Base-by-base conservation (phyloP, 23 tunicate genomes). In the Styela clava region DNA sequence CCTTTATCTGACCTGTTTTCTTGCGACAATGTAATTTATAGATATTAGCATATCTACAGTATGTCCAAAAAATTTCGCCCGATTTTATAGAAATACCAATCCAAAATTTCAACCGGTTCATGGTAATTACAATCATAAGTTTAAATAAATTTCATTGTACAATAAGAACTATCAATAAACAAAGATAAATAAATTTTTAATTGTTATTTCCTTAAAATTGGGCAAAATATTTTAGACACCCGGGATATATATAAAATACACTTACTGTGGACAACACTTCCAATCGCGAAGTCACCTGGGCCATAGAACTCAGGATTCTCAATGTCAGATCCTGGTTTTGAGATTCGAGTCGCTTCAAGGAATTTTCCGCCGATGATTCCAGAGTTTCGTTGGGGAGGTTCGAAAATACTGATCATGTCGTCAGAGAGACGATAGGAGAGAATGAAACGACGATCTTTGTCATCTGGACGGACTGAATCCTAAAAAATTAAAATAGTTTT, bases 321-420 rank as follows among this genome's bases (percentile, higher is more conserved):
- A 16, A 83, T 86, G 68, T 83, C 85, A 18, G 88, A 79, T 1
- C 82, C 74, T 34, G 95, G 95, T 74, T 94, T 94, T 12, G 98
- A 76, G 72, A 94, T 86, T 65, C 95, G 77, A 3, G 92, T 85
- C 65, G 94, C 97, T 83, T 90, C 96, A 67, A 95, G 84, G 81
- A 89, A 95, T 64, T 86, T 89, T 25, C 99, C 99, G 23, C 99
- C 96, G 73, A 89, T 89, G 64, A 90, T 95, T 19, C 99, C 99
- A 19, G 99, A 96, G 63, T 96, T 96, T 62, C 99, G 79, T 68
- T 84, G 94, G 7, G 99, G 99, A 1, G 99, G 99, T 69, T 96
- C 99, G 69, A 91, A 96, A 83, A 87, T 80, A 26, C 94, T 61
- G 56, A 96, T 85, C 52, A 96, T 96, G 86, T 96, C 97, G 77